Percentiles rank a stretch among this genome's conserved stretches.
These are phyloP conservation scores for Masticophis lateralis DNA, from an alignment of 2,797 vertebrate species.

Conservation along the genomic window DNA sequence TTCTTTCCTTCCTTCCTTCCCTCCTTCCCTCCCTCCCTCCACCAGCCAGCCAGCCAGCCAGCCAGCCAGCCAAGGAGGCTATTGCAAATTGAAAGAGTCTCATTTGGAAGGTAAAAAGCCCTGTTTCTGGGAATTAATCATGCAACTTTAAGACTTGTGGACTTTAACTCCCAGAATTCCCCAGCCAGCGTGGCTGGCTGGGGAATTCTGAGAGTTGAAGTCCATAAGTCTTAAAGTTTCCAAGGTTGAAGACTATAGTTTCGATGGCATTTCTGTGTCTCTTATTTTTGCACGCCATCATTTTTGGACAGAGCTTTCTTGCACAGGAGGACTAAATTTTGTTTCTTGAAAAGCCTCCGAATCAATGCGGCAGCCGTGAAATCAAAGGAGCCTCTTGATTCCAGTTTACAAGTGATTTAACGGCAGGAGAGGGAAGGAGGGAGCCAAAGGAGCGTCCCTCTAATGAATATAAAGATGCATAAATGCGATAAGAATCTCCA, in stretches of 20 bases:
- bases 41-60: no score
- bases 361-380: no score
- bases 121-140: background rate
- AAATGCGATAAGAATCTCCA: background rate
- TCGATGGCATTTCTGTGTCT: background rate
- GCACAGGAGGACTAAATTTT: background rate
- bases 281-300: background rate
- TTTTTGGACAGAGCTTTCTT: background rate
- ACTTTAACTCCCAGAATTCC: no score
- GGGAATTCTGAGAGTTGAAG: no score
- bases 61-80: background rate
- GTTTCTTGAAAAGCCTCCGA: background rate
- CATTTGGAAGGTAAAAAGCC: background rate
- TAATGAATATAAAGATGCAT: background rate
- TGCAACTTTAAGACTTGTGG: background rate
- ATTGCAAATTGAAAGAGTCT: background rate
- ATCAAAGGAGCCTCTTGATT: background rate
- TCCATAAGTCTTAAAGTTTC: no score
- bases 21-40: no score
- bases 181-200: no score
- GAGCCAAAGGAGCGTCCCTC: background rate
- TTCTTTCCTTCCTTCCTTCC: no score
- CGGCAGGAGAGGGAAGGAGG: background rate
- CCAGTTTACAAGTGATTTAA: background rate
- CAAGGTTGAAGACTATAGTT: background rate